These are phyloP conservation scores for Fregetta grallaria DNA, from an alignment of 2,113 vertebrate species.

Conservation along the genomic window DNA sequence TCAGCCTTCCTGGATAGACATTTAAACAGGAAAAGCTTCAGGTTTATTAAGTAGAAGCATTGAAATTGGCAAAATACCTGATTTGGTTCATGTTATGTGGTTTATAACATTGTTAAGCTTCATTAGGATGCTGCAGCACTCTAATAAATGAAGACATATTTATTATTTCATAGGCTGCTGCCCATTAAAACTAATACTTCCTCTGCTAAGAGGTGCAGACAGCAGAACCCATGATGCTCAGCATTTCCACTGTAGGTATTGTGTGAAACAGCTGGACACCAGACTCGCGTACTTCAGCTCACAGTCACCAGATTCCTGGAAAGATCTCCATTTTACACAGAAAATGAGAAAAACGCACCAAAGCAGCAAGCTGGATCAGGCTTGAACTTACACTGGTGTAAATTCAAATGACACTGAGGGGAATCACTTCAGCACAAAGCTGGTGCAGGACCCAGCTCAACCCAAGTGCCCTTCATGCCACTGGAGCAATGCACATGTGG, in stretches of 20 bases:
- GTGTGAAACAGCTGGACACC: conserved; percentile 11
- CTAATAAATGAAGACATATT: neutral
- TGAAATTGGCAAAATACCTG: conserved; percentile 29
- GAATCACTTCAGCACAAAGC: neutral
- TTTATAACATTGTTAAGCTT: conserved; percentile 30
- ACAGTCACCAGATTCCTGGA: neutral
- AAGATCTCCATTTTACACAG: neutral
- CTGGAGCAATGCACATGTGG: fast-evolving
- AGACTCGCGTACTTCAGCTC: neutral
- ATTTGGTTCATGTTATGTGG: neutral
- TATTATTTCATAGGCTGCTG: conserved; percentile 23
- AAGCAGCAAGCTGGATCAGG: neutral
- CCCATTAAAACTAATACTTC: conserved; percentile 44
- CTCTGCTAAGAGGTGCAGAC: conserved; percentile 27
- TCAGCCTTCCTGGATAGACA: neutral
- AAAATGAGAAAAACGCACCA: neutral
- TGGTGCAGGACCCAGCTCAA: neutral
- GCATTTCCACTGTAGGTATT: neutral
- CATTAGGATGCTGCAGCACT: neutral
- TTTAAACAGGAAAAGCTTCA: conserved; percentile 10
- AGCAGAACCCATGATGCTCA: neutral
- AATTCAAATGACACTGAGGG: neutral
- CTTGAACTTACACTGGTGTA: neutral
- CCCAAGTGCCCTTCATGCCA: fast-evolving
- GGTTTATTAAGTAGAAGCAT: neutral